phyloP scores from a whole-genome alignment of 2,797 vertebrate species.

The Heliangelus exortis region DNA sequence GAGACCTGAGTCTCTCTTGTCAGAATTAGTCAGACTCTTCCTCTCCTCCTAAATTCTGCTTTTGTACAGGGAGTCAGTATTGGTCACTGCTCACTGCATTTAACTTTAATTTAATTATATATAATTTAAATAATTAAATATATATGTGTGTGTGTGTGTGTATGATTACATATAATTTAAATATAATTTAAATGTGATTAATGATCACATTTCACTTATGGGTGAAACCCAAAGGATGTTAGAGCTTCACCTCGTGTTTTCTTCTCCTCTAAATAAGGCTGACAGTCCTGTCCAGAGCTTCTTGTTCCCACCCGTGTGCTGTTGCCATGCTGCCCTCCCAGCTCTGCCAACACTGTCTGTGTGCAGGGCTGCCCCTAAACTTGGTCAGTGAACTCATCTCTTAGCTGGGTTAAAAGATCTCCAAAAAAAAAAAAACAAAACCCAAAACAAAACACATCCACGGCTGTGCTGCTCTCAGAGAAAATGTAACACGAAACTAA shows the following conservation, averaged over 20 bases:
- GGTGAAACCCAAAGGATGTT: rapidly evolving
- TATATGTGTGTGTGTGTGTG: too few species aligned
- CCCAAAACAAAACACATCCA: neutral
- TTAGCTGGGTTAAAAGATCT: neutral
- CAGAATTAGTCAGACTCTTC: neutral
- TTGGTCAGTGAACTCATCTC: neutral
- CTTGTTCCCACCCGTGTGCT: neutral
- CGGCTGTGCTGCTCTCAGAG: neutral
- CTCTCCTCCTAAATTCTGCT: neutral
- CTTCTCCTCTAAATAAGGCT: neutral
- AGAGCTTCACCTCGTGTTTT: neutral
- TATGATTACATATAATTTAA: too few species aligned
- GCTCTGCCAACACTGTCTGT: neutral
- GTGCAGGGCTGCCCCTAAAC: neutral
- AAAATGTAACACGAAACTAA: neutral
- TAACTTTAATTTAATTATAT: neutral
- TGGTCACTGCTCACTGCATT: neutral
- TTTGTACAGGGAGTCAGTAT: neutral
- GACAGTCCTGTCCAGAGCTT: neutral
- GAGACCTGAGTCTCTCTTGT: neutral
- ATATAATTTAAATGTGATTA: too few species aligned
- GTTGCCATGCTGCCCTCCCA: neutral
- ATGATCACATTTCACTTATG: neutral
- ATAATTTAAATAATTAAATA: too few species aligned
- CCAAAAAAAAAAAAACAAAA: neutral